A percentile compares a stretch with the other conserved stretches of the same genome.
Evolutionary conservation across 2,797 vertebrate genomes (phyloP).

Genomic region (Telmatherina bonti): DNA sequence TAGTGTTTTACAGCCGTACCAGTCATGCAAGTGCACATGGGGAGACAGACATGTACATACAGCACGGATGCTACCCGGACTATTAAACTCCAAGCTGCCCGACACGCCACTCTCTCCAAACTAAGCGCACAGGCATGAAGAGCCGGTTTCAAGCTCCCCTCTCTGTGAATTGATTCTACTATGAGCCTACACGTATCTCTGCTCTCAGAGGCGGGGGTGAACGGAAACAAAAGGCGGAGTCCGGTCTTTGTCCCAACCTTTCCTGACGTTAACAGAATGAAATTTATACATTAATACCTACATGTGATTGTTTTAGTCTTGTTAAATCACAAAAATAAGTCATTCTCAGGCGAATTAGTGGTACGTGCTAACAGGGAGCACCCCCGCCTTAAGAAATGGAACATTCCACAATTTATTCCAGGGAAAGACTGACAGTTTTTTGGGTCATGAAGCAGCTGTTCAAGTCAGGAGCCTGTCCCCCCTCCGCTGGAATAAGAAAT

Average conservation of each 20-base stretch:
- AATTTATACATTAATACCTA: fast-evolving
- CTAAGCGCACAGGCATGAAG: conserved; percentile 75
- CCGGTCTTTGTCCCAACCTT: neutral
- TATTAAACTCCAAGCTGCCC: conserved; percentile 83
- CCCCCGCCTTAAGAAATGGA: conserved; percentile 75
- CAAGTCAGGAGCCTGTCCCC: conserved; percentile 83
- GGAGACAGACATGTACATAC: conserved; percentile 76
- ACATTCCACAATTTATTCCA: conserved; percentile 91
- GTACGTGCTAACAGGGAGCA: neutral
- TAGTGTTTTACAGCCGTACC: conserved; percentile 45
- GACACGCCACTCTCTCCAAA: conserved; percentile 82
- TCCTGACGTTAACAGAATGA: neutral
- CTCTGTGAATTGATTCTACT: conserved; percentile 90
- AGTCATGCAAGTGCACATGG: conserved; percentile 70
- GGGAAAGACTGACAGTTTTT: conserved; percentile 95
- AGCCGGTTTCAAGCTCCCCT: conserved; percentile 88
- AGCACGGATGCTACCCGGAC: conserved; percentile 85
- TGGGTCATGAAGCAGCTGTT: conserved; percentile 94
- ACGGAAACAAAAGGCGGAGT: neutral
- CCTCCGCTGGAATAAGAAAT: conserved; percentile 90
- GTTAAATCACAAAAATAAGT: fast-evolving
- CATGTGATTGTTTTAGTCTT: fast-evolving
- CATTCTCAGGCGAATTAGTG: neutral
- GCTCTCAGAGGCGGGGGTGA: conserved; percentile 68
- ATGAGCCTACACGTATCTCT: conserved; percentile 82